phyloP scores from a whole-genome alignment of 1,140 invertebrate species.

The Stegodyphus mimosarum region DNA sequence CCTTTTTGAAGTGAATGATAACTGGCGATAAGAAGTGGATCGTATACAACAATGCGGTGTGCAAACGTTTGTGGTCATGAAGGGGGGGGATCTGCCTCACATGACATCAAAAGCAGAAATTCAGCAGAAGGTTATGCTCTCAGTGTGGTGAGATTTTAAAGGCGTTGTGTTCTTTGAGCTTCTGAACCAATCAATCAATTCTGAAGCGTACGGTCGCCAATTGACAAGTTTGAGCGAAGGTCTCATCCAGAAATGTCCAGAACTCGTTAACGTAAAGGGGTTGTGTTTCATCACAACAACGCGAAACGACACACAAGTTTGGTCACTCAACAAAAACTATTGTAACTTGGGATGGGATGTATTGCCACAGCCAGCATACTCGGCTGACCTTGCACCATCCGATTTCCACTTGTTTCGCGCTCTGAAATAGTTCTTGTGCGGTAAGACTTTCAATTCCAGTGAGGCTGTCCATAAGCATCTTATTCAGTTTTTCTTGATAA shows the following conservation, averaged over 20 bases:
- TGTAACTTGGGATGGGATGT: constrained; percentile 68
- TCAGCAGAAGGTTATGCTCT: constrained; percentile 39
- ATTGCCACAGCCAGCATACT: constrained; percentile 70
- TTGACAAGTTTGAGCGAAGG: constrained; percentile 12
- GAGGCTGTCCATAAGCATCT: neutral
- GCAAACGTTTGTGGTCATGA: neutral
- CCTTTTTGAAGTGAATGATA: neutral
- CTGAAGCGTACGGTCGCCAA: constrained; percentile 23
- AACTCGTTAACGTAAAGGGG: constrained; percentile 5
- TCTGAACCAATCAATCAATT: constrained; percentile 8
- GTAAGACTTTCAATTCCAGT: constrained; percentile 4
- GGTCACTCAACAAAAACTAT: constrained; percentile 58
- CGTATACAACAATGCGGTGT: constrained; percentile 22
- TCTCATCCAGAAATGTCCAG: constrained; percentile 3
- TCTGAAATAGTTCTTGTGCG: neutral
- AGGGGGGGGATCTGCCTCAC: neutral
- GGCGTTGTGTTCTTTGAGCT: constrained; percentile 16
- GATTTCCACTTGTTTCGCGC: constrained; percentile 68
- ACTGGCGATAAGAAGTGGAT: constrained; percentile 6
- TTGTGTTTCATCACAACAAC: constrained; percentile 63
- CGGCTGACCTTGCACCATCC: constrained; percentile 68
- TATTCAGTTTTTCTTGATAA: constrained; percentile 4
- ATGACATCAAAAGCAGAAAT: neutral
- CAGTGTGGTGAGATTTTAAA: constrained; percentile 42
- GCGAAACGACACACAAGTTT: constrained; percentile 52